phyloP scores from a whole-genome alignment of 2,888 invertebrate species.

The Eupithecia pulchellata region DNA sequence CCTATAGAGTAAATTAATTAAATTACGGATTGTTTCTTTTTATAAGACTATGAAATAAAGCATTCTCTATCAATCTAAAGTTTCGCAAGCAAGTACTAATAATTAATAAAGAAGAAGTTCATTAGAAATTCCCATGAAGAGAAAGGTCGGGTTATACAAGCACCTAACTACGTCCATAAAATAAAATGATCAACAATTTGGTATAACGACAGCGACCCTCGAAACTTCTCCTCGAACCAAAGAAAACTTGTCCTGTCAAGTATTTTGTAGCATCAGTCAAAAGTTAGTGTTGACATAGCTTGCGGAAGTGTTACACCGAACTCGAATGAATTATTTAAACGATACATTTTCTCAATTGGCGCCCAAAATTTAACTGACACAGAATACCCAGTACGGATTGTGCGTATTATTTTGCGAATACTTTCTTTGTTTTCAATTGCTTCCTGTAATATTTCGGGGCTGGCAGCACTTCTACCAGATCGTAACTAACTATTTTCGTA shows the following conservation, averaged over 20 bases:
- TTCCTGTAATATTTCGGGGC: no score
- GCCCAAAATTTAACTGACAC: background rate
- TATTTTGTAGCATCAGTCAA: slow-evolving; percentile 1
- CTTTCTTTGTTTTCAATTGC: no score
- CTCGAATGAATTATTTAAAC: slow-evolving; percentile 1
- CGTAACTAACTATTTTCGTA: no score
- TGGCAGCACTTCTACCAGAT: no score
- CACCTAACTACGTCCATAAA: background rate
- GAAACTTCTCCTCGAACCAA: background rate
- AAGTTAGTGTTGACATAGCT: background rate
- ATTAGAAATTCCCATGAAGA: background rate
- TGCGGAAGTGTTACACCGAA: background rate
- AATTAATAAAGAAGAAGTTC: background rate
- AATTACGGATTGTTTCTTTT: no score
- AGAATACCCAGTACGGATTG: no score
- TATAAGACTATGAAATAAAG: no score
- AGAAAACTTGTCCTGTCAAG: slow-evolving; percentile 2
- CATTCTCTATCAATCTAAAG: no score
- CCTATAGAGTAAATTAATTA: no score
- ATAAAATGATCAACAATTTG: background rate
- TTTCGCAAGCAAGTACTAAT: background rate
- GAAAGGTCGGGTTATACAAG: background rate
- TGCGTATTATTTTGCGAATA: no score
- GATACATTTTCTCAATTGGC: background rate
- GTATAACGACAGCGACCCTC: background rate